Evolutionary conservation across 1,140 invertebrate genomes (phyloP).

Genomic region (Drosophila seguyi): DNA sequence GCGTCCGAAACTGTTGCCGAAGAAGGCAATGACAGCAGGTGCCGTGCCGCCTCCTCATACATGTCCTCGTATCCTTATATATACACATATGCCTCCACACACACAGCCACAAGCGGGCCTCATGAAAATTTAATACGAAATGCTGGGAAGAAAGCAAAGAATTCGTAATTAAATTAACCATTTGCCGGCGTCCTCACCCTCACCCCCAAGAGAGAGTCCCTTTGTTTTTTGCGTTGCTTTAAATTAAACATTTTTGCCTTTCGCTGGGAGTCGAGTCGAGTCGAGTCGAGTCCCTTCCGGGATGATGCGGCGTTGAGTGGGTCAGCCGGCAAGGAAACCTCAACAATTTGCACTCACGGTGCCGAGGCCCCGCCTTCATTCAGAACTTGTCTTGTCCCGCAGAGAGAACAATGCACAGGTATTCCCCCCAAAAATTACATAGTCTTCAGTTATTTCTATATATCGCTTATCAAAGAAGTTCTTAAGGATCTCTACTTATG

Average conservation of each 20-base stretch:
- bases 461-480: no score
- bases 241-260: constrained; percentile 55
- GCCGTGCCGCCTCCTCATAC: constrained; percentile 20
- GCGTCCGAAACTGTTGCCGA: constrained; percentile 55
- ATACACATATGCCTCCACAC: constrained; percentile 5
- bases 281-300: constrained; percentile 41
- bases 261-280: not conserved
- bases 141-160: constrained; percentile 70
- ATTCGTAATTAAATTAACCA: constrained; percentile 83
- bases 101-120: constrained; percentile 8
- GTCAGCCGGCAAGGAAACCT: constrained; percentile 63
- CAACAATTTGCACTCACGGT: constrained; percentile 71
- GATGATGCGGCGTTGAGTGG: constrained; percentile 36
- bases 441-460: no score
- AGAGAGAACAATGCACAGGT: not conserved
- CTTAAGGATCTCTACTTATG: no score
- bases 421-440: not conserved
- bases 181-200: constrained; percentile 44
- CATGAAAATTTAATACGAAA: constrained; percentile 77
- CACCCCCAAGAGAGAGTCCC: not conserved
- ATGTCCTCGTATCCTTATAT: not conserved
- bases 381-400: constrained; percentile 4
- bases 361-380: constrained; percentile 8
- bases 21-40: constrained; percentile 73
- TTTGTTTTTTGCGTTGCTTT: constrained; percentile 40